Conservation (phyloP, 2,797 vertebrate species). For the Sandelia bainsii region DNA sequence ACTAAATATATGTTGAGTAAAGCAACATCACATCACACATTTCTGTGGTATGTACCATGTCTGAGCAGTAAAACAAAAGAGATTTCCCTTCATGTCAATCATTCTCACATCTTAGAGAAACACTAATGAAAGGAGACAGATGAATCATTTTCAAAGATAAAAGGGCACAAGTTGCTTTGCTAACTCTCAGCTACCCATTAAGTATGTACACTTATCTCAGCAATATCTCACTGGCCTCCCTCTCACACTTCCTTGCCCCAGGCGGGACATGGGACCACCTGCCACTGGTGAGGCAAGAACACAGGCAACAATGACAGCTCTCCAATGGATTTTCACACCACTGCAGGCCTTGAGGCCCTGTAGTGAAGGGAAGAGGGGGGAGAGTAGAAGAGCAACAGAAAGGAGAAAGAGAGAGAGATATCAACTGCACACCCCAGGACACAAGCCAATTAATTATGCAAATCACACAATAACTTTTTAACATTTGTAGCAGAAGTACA, state of each 20-base stretch:
- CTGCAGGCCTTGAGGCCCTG: constrained; percentile 58
- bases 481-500: constrained; percentile 42
- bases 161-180: constrained; percentile 55
- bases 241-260: constrained; percentile 66
- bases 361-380: constrained; percentile 17
- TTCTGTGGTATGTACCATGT: constrained; percentile 58
- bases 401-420: constrained; percentile 10
- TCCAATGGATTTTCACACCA: constrained; percentile 73
- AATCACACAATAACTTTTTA: constrained; percentile 52
- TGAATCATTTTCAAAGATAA: constrained; percentile 58
- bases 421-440: constrained; percentile 23
- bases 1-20: constrained; percentile 51
- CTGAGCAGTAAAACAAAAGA: constrained; percentile 60
- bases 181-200: constrained; percentile 55
- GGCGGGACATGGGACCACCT: constrained; percentile 79
- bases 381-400: background rate
- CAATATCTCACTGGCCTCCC: constrained; percentile 30
- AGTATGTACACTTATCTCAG: constrained; percentile 46
- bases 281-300: constrained; percentile 75
- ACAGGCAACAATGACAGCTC: constrained; percentile 78
- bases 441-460: constrained; percentile 56
- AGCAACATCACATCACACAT: constrained; percentile 34
- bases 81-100: constrained; percentile 57
- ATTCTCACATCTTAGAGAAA: constrained; percentile 46
- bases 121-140: constrained; percentile 44